Evolutionary conservation across 2,797 vertebrate species (phyloP), one percentile per base, ranked within the genome.

Genomic region (Melopsittacus undulatus): DNA sequence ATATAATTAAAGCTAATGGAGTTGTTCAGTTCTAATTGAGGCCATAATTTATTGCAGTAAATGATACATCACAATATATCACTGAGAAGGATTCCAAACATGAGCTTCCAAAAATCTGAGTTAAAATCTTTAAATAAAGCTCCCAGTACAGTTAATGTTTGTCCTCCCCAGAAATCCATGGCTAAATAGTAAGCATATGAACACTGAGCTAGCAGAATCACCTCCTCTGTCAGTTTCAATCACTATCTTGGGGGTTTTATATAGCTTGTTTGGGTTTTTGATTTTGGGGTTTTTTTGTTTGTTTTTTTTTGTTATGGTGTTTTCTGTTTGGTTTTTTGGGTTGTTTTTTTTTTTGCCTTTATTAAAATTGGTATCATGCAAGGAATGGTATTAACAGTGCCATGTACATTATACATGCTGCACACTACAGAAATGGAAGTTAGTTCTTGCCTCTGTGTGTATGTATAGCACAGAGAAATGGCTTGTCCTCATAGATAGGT

Each of bases 1-100:
- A 57, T 52, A 94, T 87, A 96, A 96, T 92, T 94, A 92, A 88
- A 96, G 70, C 87, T 92, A 95, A 94, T 91, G 51, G 85, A 87
- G 67, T 90, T 94, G 21, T 61, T 92, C 56, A 54, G 72, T 45
- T 90, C 77, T 96, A 92, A 94, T 72, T 82, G 77, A 96, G 66
- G 75, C n/a, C 29, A 59, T 51, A 67, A 63, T 92, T 90, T 92
- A 89, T 54, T 89, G 38, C 48, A 83, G 56, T 38, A 74, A 90
- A 92, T 54, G 46, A 70, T 92, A 74, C 48, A 45, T 79, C 91
- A 86, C 61, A 76, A 84, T 84, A 78, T 94, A 90, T 86, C 51
- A 74, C 36, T 69, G 67, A 88, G 74, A 74, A 67, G 32, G 63
- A 79, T 63, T 96, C 56, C 83, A 83, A 62, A 49, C 17, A 40